Conservation (phyloP, 2,888 invertebrate genomes). For the Cantharis nigra region DNA sequence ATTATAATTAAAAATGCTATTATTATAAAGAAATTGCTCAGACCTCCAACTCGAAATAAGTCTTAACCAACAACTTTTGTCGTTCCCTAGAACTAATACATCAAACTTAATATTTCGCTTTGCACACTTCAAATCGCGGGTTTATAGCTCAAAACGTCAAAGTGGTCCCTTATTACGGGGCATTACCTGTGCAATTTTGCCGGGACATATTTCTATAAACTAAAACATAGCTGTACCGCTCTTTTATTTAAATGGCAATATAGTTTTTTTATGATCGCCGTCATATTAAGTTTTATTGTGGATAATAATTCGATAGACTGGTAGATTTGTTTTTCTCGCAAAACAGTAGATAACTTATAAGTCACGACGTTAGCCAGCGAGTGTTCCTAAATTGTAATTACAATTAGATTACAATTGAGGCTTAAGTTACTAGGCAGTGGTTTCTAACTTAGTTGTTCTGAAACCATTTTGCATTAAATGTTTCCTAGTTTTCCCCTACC, state of each 20-base stretch:
- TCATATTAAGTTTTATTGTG: neutral
- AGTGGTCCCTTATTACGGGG: slow-evolving; percentile 19
- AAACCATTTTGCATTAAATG: neutral
- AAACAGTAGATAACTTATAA: neutral
- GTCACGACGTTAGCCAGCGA: neutral
- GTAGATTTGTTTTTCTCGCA: neutral
- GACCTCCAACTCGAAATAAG: slow-evolving; percentile 8
- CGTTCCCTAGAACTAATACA: neutral
- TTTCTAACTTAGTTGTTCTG: neutral
- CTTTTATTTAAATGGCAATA: slow-evolving; percentile 22
- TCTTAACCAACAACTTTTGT: neutral
- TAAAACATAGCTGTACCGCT: slow-evolving; percentile 15
- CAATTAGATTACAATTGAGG: neutral
- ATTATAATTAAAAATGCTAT: slow-evolving; percentile 41
- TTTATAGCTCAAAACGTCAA: slow-evolving; percentile 30
- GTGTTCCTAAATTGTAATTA: neutral
- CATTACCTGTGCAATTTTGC: slow-evolving; percentile 27
- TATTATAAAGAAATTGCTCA: slow-evolving; percentile 26
- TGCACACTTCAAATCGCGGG: slow-evolving; percentile 18
- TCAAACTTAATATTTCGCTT: slow-evolving; percentile 27
- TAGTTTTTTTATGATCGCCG: slow-evolving; percentile 15
- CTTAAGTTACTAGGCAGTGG: neutral
- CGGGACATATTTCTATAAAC: slow-evolving; percentile 28
- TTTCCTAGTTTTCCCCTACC: neutral
- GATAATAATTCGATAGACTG: neutral